Percentiles rank a stretch among this genome's conserved stretches.
Conservation (phyloP, 2,888 invertebrate genomes). For the Marronus borbonicus region DNA sequence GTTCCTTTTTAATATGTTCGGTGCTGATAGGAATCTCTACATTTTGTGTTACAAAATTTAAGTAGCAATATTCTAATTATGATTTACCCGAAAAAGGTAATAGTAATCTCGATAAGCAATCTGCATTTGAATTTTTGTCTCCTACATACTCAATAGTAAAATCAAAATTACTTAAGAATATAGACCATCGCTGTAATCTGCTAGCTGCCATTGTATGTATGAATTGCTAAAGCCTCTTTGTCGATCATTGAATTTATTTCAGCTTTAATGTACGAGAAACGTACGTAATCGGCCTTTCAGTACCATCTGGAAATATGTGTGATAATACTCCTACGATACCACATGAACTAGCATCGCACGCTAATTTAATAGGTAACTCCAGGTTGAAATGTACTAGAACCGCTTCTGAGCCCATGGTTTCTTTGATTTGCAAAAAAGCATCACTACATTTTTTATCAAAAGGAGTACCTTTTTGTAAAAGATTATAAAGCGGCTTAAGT, state of each 20-base stretch:
- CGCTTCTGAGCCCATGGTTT: background rate
- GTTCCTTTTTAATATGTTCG: too few relatives aligned
- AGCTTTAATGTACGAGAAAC: background rate
- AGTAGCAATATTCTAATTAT: background rate
- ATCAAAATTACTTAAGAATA: background rate
- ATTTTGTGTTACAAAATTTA: too few relatives aligned
- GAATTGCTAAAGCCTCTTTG: background rate
- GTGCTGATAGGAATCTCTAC: too few relatives aligned
- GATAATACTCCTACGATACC: background rate
- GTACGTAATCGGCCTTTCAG: background rate
- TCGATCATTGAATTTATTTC: background rate
- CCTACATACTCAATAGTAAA: constrained; percentile 4
- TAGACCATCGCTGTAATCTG: background rate
- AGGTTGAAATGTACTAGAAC: background rate
- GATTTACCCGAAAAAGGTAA: background rate
- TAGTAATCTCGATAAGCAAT: background rate
- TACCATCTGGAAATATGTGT: background rate
- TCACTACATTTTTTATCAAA: background rate
- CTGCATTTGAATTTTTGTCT: background rate
- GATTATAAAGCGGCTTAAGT: background rate
- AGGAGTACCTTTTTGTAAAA: background rate
- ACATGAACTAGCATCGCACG: background rate
- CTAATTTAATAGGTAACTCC: background rate
- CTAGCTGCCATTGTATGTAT: background rate
- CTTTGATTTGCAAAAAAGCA: background rate